Base-by-base conservation (phyloP, 2,797 vertebrate genomes). In the Enoplosus armatus region DNA sequence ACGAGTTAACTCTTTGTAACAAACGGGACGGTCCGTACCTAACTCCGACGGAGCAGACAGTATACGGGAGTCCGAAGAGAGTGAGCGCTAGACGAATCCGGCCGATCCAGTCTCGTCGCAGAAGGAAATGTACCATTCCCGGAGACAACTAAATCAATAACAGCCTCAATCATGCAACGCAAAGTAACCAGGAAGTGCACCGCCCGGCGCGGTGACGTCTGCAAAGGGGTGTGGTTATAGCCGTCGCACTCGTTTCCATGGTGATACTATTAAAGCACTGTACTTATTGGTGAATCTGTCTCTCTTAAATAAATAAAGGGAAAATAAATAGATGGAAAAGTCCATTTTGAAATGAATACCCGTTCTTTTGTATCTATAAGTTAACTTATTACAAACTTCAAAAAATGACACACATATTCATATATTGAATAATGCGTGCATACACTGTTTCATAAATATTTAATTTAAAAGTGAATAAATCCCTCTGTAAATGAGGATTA, bases 181-280 rank as follows among this genome's bases (percentile, higher is more conserved):
- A 18, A 0, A 18, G 69, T 67, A 88, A 88, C 90, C 84, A 93
- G 95, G 95, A 96, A 96, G 93, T 92, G 33, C 58, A 8, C 18
- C 39, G 27, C 29, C 77, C 54, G 48, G 22, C 84, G 77, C 2
- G 11, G 12, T 91, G 79, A 91, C 93, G 90, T 84, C 39, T 6
- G 1, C 1, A 5, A 39, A 48, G 29, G 63, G 66, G 80, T 12
- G 82, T 12, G 83, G 77, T 24, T 48, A 56, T 24, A 20, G 26
- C n/a, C 5, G 70, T 35, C 58, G 63, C 53, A 62, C 10, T 66
- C 35, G 85, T 88, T 90, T 86, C 88, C 72, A 87, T 84, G 68
- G 86, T 54, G 77, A 88, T 61, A 35, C 3, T n/a, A 26, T 37
- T 70, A 9, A 0, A 31, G 39, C 8, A n/a, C 31, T 41, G 39